Conservation (phyloP, 37 sponge, comb jelly and placozoan species). For the Axinella damicornis region DNA sequence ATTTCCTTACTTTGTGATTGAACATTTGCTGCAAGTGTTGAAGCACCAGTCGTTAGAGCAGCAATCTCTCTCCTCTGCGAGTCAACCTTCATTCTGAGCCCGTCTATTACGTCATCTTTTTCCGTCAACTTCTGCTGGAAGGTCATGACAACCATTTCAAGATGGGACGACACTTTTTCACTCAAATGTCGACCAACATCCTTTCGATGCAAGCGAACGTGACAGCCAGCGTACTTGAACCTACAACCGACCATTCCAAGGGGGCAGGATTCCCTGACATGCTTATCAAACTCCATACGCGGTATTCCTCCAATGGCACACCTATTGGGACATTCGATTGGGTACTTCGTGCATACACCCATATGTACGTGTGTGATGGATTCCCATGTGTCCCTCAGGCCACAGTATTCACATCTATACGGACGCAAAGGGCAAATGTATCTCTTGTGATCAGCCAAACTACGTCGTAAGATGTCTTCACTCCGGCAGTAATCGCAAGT, state of each 20-base stretch:
- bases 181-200: neutral
- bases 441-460: slow-evolving; percentile 1
- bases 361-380: slow-evolving; percentile 19
- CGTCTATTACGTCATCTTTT: neutral
- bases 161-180: neutral
- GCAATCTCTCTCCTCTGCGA: neutral
- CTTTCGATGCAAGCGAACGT: neutral
- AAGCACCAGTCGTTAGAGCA: no score
- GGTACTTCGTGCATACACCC: slow-evolving; percentile 9
- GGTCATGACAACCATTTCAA: neutral
- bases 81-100: neutral
- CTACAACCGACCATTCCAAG: slow-evolving; percentile 8
- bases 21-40: no score
- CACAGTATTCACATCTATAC: slow-evolving; percentile 19
- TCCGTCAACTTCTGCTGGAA: neutral
- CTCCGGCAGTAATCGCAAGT: neutral
- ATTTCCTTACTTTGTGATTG: no score
- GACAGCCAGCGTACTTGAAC: slow-evolving; percentile 29
- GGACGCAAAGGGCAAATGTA: slow-evolving; percentile 1
- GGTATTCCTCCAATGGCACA: slow-evolving; percentile 10
- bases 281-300: slow-evolving; percentile 17
- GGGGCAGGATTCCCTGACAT: slow-evolving; percentile 9
- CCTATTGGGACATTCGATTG: slow-evolving; percentile 38
- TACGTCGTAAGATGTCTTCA: neutral
- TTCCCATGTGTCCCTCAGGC: neutral